phyloP scores from a whole-genome alignment of 2,888 invertebrate species.

The Brenthis ino region DNA sequence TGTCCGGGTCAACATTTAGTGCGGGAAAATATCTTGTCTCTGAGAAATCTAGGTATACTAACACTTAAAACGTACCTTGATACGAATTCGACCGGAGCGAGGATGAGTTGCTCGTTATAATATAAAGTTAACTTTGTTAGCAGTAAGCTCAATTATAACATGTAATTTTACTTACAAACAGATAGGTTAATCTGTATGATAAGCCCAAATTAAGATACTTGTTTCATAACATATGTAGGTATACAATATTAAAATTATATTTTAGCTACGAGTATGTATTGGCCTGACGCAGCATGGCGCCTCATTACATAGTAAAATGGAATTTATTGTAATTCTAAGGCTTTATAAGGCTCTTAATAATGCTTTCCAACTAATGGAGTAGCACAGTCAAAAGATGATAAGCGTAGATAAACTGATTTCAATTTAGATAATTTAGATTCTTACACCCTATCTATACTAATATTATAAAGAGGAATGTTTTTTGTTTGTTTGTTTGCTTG shows the following conservation, averaged over 20 bases:
- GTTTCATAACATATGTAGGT: slow-evolving; percentile 9
- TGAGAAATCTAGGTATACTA: too few species aligned
- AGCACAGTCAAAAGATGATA: slow-evolving; percentile 16
- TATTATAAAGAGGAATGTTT: too few species aligned
- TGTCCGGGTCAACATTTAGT: too few species aligned
- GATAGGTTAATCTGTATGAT: background rate
- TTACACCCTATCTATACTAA: too few species aligned
- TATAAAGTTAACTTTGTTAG: too few species aligned
- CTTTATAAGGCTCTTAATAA: slow-evolving; percentile 18
- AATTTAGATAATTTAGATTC: slow-evolving; percentile 3
- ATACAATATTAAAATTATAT: slow-evolving; percentile 15
- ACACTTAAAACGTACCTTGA: too few species aligned
- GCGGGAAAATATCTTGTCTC: too few species aligned
- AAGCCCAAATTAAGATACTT: slow-evolving; percentile 6
- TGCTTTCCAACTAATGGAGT: slow-evolving; percentile 24
- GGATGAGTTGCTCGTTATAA: too few species aligned
- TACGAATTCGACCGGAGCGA: too few species aligned
- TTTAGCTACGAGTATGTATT: slow-evolving; percentile 12
- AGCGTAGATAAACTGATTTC: slow-evolving; percentile 12
- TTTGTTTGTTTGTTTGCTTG: too few species aligned
- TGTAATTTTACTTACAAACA: too few species aligned
- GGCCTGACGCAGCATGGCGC: slow-evolving; percentile 33
- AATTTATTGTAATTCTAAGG: slow-evolving; percentile 2
- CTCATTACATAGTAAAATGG: slow-evolving; percentile 35
- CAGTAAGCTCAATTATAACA: too few species aligned